phyloP scores from a whole-genome alignment of 2,113 vertebrate genomes.

The Xenopus laevis region DNA sequence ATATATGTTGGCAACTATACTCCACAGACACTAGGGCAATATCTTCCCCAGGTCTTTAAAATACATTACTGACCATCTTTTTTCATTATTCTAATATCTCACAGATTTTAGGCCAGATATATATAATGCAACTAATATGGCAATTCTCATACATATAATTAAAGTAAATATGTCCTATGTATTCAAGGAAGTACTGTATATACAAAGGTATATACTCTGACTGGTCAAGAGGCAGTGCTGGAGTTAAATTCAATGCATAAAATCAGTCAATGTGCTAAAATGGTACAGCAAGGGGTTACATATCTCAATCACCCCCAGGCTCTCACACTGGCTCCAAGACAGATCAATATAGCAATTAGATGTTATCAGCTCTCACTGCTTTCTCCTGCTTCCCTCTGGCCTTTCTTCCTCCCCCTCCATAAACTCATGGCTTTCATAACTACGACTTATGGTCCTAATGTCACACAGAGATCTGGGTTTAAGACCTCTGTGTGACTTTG shows the following conservation, averaged over 20 bases:
- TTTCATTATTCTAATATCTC: too few relatives aligned
- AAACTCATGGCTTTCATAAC: constrained; percentile 22
- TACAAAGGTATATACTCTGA: too few relatives aligned
- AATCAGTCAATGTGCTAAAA: constrained; percentile 21
- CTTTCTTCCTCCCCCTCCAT: constrained; percentile 34
- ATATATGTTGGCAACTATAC: too few relatives aligned
- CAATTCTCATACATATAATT: too few relatives aligned
- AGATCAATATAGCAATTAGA: constrained; percentile 71
- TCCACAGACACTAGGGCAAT: too few relatives aligned
- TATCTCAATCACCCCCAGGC: constrained; percentile 47
- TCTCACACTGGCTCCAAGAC: constrained; percentile 49
- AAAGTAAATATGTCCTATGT: too few relatives aligned
- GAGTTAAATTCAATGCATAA: constrained; percentile 18
- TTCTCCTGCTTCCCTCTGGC: constrained; percentile 38
- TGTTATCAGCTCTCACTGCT: constrained; percentile 59
- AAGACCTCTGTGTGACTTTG: constrained; percentile 41
- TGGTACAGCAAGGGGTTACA: constrained; percentile 41
- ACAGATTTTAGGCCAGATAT: too few relatives aligned
- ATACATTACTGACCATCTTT: too few relatives aligned
- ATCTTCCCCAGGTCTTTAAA: too few relatives aligned
- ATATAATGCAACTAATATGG: too few relatives aligned
- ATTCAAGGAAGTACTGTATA: too few relatives aligned
- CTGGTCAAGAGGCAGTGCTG: background rate
- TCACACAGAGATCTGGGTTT: constrained; percentile 40
- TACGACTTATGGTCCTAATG: constrained; percentile 19